Percentiles rank a stretch among this genome's conserved stretches.
These are phyloP conservation scores for Drosophila longiperda DNA, from an alignment of 2,888 invertebrate species.

Conservation along the genomic window DNA sequence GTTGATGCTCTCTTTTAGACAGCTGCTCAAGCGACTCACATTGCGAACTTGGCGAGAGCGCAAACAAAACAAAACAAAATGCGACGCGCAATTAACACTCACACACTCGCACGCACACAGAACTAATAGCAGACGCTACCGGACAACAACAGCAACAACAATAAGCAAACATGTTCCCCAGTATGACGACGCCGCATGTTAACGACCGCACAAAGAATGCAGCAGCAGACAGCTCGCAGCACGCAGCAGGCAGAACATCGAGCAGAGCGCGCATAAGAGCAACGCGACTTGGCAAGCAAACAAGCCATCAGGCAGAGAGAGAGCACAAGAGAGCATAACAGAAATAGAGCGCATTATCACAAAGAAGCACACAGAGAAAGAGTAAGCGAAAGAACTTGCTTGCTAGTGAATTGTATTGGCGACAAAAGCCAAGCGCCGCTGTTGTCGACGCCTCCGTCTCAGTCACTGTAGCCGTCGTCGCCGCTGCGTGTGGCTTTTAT, in stretches of 20 bases:
- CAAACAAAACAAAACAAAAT: conserved; percentile 42
- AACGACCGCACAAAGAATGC: conserved; percentile 79
- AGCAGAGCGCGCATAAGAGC: conserved; percentile 44
- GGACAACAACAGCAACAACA: conserved; percentile 31
- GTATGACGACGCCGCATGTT: conserved; percentile 68
- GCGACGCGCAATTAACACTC: conserved; percentile 51
- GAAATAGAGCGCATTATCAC: conserved; percentile 22
- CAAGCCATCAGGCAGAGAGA: conserved; percentile 27
- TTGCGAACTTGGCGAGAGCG: conserved; percentile 9
- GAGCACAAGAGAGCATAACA: conserved; percentile 2
- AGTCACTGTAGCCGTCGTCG: conserved; percentile 6
- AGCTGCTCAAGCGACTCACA: conserved; percentile 57
- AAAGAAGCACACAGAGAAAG: conserved; percentile 14
- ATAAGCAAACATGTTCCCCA: conserved; percentile 68
- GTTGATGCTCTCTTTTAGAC: neutral
- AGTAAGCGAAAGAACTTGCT: conserved; percentile 46
- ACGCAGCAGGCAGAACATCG: conserved; percentile 41
- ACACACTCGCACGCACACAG: conserved; percentile 21
- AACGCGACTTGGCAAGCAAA: conserved; percentile 53
- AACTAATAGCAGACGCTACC: conserved; percentile 40
- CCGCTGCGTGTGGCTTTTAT: conserved; percentile 72
- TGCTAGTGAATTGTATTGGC: conserved; percentile 57
- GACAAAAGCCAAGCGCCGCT: conserved; percentile 64
- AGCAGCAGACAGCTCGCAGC: conserved; percentile 36
- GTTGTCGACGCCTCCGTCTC: conserved; percentile 24